Evolutionary conservation across 2,888 invertebrate species (phyloP).

Genomic region (Tortricodes alternella): DNA sequence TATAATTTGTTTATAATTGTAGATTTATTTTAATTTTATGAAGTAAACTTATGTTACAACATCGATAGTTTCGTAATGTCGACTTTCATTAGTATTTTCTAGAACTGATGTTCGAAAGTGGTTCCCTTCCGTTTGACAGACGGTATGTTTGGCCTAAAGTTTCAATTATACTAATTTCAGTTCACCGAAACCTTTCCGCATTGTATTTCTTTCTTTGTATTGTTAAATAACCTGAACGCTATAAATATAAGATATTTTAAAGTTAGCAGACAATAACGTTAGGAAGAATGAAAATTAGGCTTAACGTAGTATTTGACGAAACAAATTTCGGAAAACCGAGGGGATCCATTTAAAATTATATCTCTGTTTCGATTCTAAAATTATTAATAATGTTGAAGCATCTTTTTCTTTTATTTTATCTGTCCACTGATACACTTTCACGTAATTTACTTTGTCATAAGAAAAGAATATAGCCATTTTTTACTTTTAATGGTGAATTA

Average conservation of each 20-base stretch:
- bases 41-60: constrained; percentile 17
- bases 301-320: no score
- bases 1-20: constrained; percentile 26
- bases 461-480: neutral
- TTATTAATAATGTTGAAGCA: neutral
- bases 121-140: no score
- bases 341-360: constrained; percentile 2
- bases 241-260: no score
- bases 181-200: no score
- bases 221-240: no score
- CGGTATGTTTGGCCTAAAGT: no score
- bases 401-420: neutral
- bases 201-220: no score
- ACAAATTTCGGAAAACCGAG: no score
- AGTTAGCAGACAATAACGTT: no score
- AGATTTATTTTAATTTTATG: constrained; percentile 22
- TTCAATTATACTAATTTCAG: no score
- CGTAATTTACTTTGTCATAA: constrained; percentile 13
- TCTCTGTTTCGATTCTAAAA: constrained; percentile 7
- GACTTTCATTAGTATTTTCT: neutral
- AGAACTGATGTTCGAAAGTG: constrained; percentile 12
- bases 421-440: neutral
- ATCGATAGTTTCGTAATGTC: constrained; percentile 15
- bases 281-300: no score
- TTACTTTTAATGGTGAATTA: neutral